Base-by-base conservation (phyloP, 2,113 vertebrate genomes). In the Lasiurus cinereus region DNA sequence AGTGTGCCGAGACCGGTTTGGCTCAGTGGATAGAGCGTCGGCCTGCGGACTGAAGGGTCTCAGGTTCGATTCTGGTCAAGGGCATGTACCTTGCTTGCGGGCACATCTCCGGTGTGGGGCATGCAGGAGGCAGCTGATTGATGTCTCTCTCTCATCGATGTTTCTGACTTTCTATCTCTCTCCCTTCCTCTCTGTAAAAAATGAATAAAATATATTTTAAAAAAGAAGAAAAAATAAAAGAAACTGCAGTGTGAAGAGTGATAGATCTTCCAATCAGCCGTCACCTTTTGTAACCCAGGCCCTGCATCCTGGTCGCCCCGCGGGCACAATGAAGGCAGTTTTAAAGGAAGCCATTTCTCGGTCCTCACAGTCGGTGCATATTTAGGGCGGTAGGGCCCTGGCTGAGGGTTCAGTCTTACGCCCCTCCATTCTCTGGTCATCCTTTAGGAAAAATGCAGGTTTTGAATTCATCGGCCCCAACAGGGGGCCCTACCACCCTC, bases 401-500 rank as follows among this genome's bases (percentile, higher is more conserved):
- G 31, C 13, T 46, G 56, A 36, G 14, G 31, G 15, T 76, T 82
- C 27, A 14, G 9, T 27, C 73, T 39, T 27, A 21, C 15, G 72
- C 59, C 56, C n/a, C 12, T 33, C 3, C 14, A 22, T n/a, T 24
- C 70, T 22, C 73, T 22, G 54, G 48, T 73, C 22, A 11, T 70
- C 54, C 15, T 88, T 14, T 15, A 0, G 52, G 80, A 91, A 76
- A 85, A 88, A 74, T 3, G 16, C 33, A 64, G 88, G 72, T 90
- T 77, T 48, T 33, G 96, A 91, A 90, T 84, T 76, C 83, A 66
- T 76, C 39, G 36, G 83, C 84, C 94, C 29, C 50, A 36, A 4
- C 27, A 36, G 11, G 12, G 15, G 31, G 24, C 39, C 12, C 27
- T 56, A 27, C 46, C 29, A 33, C 29, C 70, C 24, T 0, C 72